Evolutionary conservation across 30 jellyfish, hydroid and myxozoan genomes (phyloP), one percentile per base, ranked within the genome.

Genomic region (Mastigias papua): DNA sequence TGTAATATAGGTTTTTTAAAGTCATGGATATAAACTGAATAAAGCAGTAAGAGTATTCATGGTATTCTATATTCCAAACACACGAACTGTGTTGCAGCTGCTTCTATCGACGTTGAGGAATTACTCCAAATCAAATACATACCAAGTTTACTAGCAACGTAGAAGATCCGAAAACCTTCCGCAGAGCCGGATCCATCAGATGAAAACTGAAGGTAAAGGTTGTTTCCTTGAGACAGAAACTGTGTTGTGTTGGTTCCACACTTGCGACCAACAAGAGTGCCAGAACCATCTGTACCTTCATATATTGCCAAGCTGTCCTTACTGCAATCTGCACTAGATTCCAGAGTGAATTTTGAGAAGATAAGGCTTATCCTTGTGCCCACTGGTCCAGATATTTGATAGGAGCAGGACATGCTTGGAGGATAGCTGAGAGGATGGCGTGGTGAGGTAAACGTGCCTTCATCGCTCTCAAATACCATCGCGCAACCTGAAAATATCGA

Each of bases 191-290:
- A 73, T 1, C 69, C 62, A 35, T 73, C 84, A 5, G 84, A 10
- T 9, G 30, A 2, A n/a, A 73, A 73, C 17, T 73, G 84, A 13
- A 73, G 71, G 23, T 33, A 73, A 32, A 73, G 19, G 34, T 33
- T 73, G 23, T 35, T 73, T 33, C 84, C 69, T 23, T 22, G 37
- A 19, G 84, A 73, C 19, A 73, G 69, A 35, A 11, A 42, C 49
- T 73, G 84, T 21, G 84, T 73, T n/a, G 69, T 37, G 34, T 73
- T 73, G 34, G 69, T 31, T 25, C 84, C 84, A 73, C 84, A 73
- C 63, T 31, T 73, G 22, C 15, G 22, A 10, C 34, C 33, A 26
- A 34, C 27, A 3, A 33, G 20, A 0, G 84, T 26, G 10, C 68
- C 69, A 31, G 33, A 33, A 0, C 32, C 34, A 49, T 73, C 84